Conservation (phyloP, 1,140 invertebrate species). For the Tetramorium simillimum region DNA sequence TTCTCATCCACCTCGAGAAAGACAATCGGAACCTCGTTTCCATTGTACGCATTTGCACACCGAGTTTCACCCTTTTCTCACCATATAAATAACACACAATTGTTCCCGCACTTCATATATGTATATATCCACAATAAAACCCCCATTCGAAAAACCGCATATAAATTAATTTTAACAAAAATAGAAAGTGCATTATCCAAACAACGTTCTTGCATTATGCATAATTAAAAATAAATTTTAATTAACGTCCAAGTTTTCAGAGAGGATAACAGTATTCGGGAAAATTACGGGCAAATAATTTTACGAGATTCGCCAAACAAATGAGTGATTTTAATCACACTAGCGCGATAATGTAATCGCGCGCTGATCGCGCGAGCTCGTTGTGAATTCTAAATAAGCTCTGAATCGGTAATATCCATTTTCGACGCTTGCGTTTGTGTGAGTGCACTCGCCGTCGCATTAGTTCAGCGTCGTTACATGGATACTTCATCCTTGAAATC, state of each 20-base stretch:
- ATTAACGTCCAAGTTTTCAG: background rate
- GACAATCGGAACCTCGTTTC: constrained; percentile 34
- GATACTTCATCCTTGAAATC: constrained; percentile 19
- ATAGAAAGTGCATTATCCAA: constrained; percentile 1
- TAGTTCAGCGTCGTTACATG: constrained; percentile 15
- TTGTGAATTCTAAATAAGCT: constrained; percentile 40
- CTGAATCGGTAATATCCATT: constrained; percentile 32
- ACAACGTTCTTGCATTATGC: background rate
- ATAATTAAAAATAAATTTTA: constrained; percentile 28
- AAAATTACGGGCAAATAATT: constrained; percentile 44
- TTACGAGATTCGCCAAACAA: constrained; percentile 18
- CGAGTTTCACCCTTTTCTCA: constrained; percentile 34
- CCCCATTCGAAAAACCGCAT: background rate
- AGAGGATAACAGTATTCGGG: background rate
- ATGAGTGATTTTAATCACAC: constrained; percentile 23
- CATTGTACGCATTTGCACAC: constrained; percentile 25
- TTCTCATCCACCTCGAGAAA: constrained; percentile 14
- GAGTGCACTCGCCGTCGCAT: background rate
- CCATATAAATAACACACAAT: constrained; percentile 46
- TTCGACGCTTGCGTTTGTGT: constrained; percentile 18
- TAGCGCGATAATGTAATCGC: constrained; percentile 21
- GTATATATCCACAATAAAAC: background rate
- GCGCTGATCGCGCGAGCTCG: background rate
- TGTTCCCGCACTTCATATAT: background rate
- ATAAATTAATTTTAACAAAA: constrained; percentile 31